A percentile compares a stretch with the other conserved stretches of the same genome.
Evolutionary conservation across 92 coral and sea anemone genomes (phyloP).

Genomic region (Meandrina meandrites): DNA sequence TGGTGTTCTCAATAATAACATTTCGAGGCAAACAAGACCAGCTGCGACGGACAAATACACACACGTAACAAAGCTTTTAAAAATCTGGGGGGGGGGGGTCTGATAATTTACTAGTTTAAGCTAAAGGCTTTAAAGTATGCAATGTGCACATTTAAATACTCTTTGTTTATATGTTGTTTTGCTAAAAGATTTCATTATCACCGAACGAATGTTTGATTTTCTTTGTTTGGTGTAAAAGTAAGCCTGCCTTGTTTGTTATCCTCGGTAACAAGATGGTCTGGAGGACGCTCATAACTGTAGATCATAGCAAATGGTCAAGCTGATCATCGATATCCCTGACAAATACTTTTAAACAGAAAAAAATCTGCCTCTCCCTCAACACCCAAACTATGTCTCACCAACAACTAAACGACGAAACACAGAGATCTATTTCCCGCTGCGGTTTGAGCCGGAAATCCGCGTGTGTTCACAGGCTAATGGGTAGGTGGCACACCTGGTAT

Average conservation of each 20-base stretch:
- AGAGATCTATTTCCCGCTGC: too few species aligned
- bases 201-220: not conserved
- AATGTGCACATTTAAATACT: not conserved
- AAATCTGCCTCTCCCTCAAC: too few species aligned
- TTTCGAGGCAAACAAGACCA: too few species aligned
- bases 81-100: not conserved
- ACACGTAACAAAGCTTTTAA: not conserved
- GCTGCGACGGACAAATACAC: not conserved
- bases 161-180: too few species aligned
- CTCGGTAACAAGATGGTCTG: not conserved
- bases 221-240: not conserved
- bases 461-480: too few species aligned
- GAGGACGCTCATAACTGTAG: not conserved
- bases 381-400: too few species aligned
- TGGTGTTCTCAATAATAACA: not conserved
- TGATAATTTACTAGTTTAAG: not conserved
- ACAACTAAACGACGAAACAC: too few species aligned
- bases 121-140: not conserved
- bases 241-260: not conserved
- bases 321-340: not conserved
- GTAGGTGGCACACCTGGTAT: too few species aligned
- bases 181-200: not conserved
- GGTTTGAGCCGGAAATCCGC: not conserved
- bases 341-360: too few species aligned
- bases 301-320: too few species aligned